phyloP scores from a whole-genome alignment of 2,797 vertebrate genomes.

The Peromyscus attwateri region DNA sequence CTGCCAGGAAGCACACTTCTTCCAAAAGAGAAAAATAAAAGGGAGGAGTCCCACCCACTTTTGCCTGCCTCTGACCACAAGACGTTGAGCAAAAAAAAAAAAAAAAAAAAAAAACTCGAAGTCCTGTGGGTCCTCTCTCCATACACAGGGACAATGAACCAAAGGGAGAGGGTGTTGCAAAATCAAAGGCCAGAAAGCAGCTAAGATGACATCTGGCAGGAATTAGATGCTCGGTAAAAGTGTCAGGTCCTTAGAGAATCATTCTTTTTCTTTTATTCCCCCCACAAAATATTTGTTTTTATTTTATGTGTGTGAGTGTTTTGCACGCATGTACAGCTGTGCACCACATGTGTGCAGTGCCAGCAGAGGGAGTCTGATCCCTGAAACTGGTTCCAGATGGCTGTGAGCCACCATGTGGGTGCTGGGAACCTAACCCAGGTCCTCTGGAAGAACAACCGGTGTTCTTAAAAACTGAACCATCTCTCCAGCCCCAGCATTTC shows the following conservation, averaged over 20 bases:
- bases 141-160: rapidly evolving
- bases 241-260: background rate
- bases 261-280: background rate
- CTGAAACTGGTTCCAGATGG: background rate
- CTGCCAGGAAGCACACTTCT: background rate
- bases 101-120: background rate
- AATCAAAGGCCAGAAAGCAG: rapidly evolving
- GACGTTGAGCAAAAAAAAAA: background rate
- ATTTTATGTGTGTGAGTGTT: background rate
- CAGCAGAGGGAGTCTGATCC: background rate
- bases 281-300: background rate
- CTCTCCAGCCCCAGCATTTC: background rate
- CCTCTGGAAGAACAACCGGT: background rate
- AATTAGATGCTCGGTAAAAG: background rate
- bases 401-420: background rate
- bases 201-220: background rate
- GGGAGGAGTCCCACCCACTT: no score
- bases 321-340: background rate
- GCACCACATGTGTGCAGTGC: no score
- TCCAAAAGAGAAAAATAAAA: background rate
- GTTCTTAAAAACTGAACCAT: background rate
- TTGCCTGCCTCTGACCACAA: background rate
- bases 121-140: rapidly evolving
- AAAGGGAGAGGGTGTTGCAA: rapidly evolving
- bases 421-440: background rate